Percentiles rank a stretch among this genome's conserved stretches.
phyloP scores from a whole-genome alignment of 2,797 vertebrate genomes.

The Zalophus californianus region DNA sequence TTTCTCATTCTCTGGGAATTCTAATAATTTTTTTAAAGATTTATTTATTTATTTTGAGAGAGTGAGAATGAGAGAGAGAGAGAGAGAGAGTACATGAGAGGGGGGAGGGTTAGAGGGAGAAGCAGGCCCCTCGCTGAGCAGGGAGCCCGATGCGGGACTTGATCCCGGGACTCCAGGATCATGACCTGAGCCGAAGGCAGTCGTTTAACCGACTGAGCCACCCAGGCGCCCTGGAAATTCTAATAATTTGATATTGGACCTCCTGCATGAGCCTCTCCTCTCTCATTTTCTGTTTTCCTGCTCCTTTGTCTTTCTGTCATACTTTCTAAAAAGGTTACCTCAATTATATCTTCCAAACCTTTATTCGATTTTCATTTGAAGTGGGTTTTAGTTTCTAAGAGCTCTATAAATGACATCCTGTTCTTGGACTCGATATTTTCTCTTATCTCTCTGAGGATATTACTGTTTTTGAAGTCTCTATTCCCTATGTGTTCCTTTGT shows the following conservation, averaged over 20 bases:
- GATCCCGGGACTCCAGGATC: too few species aligned
- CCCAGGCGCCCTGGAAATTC: background rate
- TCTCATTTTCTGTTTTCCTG: background rate
- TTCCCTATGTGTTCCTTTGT: slow-evolving; percentile 21
- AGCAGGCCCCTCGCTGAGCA: too few species aligned
- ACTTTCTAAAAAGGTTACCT: background rate
- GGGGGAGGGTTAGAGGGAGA: too few species aligned
- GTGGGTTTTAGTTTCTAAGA: background rate
- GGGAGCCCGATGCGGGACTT: too few species aligned
- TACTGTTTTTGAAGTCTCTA: slow-evolving; percentile 38
- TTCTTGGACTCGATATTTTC: background rate
- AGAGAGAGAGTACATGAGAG: too few species aligned
- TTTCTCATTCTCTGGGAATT: slow-evolving; percentile 17
- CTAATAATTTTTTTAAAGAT: background rate
- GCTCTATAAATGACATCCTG: background rate
- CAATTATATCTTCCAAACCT: background rate
- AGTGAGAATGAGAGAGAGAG: too few species aligned
- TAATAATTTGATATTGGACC: background rate
- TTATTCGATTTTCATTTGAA: background rate
- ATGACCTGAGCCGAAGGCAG: too few species aligned
- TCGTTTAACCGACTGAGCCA: too few species aligned
- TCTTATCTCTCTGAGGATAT: slow-evolving; percentile 29
- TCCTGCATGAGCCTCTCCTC: background rate
- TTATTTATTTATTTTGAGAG: too few species aligned
- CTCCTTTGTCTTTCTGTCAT: background rate